A percentile compares a stretch with the other conserved stretches of the same genome.
Conservation (phyloP, 1,140 invertebrate species). For the Plodia interpunctella region DNA sequence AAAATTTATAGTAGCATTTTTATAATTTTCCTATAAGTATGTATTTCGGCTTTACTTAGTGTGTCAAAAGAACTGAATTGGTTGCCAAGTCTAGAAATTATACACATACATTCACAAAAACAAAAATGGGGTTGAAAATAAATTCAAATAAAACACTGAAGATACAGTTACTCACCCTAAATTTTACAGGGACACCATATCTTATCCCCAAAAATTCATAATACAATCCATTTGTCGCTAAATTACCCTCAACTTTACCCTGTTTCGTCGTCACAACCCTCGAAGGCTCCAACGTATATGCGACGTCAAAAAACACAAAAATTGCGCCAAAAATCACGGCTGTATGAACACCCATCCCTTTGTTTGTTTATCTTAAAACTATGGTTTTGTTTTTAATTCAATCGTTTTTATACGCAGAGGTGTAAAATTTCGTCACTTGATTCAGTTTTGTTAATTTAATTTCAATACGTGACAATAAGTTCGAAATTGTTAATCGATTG, state of each 20-base stretch:
- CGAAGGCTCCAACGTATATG: constrained; percentile 28
- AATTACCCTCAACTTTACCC: constrained; percentile 54
- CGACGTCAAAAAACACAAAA: constrained; percentile 25
- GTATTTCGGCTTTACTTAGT: too few species aligned
- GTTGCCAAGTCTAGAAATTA: too few species aligned
- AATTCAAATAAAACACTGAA: constrained; percentile 8
- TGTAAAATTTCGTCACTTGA: background rate
- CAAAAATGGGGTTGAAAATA: background rate
- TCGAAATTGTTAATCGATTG: background rate
- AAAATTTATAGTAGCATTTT: too few species aligned
- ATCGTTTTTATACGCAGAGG: constrained; percentile 18
- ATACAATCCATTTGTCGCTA: constrained; percentile 41
- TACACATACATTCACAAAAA: background rate
- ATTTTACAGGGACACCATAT: constrained; percentile 53
- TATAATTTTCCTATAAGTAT: too few species aligned
- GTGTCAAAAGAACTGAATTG: too few species aligned
- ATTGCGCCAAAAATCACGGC: constrained; percentile 25
- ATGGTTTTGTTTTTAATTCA: constrained; percentile 17
- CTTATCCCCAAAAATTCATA: constrained; percentile 60
- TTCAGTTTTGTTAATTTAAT: background rate
- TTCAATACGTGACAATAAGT: background rate
- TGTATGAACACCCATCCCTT: constrained; percentile 15
- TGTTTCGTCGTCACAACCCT: constrained; percentile 49
- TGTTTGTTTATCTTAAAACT: constrained; percentile 21
- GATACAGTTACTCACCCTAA: constrained; percentile 55